These are phyloP conservation scores for Megalopta genalis DNA, from an alignment of 1,140 invertebrate species.

Conservation along the genomic window DNA sequence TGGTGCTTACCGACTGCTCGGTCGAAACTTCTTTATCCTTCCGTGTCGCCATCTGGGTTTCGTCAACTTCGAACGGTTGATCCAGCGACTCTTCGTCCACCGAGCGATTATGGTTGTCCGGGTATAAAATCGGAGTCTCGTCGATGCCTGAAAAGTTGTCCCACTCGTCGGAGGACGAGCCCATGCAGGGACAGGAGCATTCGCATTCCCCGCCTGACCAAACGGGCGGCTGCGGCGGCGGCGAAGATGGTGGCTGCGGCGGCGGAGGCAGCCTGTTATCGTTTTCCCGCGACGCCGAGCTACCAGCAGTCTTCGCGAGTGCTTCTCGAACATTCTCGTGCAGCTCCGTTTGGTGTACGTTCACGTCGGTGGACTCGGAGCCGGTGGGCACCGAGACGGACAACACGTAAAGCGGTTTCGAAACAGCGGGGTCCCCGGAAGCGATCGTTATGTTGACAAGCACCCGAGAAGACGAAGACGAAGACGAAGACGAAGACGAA, in stretches of 20 bases:
- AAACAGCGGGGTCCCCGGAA: constrained; percentile 81
- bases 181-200: constrained; percentile 86
- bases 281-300: constrained; percentile 46
- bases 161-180: constrained; percentile 75
- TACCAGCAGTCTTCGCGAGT: constrained; percentile 61
- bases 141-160: constrained; percentile 71
- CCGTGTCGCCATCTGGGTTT: too few species aligned
- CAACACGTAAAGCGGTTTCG: constrained; percentile 85
- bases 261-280: constrained; percentile 54
- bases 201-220: constrained; percentile 85
- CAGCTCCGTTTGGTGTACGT: constrained; percentile 29
- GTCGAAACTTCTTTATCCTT: not conserved
- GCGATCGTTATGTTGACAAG: constrained; percentile 88
- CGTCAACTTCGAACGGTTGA: too few species aligned
- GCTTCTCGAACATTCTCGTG: constrained; percentile 10
- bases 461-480: constrained; percentile 75
- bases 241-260: constrained; percentile 61
- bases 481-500: constrained; percentile 1
- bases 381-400: constrained; percentile 86
- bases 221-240: constrained; percentile 70
- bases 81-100: not conserved
- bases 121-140: constrained; percentile 26
- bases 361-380: constrained; percentile 68
- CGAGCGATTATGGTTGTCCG: constrained; percentile 15
- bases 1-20: constrained; percentile 53